phyloP scores from a whole-genome alignment of 1,140 invertebrate species.

The Drosophila sucinea region DNA sequence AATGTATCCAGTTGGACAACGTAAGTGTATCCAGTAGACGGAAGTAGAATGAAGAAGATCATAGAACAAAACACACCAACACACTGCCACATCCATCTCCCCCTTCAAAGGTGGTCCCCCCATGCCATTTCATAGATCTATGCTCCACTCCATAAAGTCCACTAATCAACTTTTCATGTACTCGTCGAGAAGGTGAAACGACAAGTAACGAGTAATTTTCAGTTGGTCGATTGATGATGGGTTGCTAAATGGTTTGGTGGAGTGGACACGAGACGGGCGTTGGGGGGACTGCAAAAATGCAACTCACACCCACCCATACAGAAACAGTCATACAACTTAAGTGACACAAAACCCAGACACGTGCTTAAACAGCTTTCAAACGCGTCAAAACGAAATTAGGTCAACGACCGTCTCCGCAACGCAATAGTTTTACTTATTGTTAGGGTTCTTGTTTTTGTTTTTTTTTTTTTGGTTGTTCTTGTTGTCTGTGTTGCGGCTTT shows the following conservation, averaged over 20 bases:
- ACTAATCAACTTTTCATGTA: too few relatives aligned
- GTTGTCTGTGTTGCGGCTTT: neutral
- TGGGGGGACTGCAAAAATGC: neutral
- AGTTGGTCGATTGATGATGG: too few relatives aligned
- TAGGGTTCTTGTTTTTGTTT: neutral
- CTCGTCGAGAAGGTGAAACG: too few relatives aligned
- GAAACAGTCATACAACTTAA: neutral
- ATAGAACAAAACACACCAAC: slow-evolving; percentile 33
- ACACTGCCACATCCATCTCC: slow-evolving; percentile 26
- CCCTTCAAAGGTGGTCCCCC: neutral
- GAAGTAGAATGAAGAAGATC: slow-evolving; percentile 22
- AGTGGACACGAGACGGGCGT: too few relatives aligned
- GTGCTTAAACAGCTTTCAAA: slow-evolving; percentile 46
- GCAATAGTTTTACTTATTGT: slow-evolving; percentile 54
- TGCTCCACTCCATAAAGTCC: too few relatives aligned
- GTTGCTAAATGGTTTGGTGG: too few relatives aligned
- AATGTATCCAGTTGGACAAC: slow-evolving; percentile 86
- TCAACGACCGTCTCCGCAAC: slow-evolving; percentile 70
- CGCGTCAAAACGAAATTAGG: slow-evolving; percentile 62
- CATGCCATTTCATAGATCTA: too few relatives aligned
- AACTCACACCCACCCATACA: slow-evolving; percentile 1
- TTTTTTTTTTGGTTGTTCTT: slow-evolving; percentile 27
- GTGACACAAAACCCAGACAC: slow-evolving; percentile 32
- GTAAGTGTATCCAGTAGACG: slow-evolving; percentile 82
- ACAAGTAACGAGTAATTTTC: too few relatives aligned